Conservation (phyloP, 2,797 vertebrate genomes). For the Leucoraja ocellata region DNA sequence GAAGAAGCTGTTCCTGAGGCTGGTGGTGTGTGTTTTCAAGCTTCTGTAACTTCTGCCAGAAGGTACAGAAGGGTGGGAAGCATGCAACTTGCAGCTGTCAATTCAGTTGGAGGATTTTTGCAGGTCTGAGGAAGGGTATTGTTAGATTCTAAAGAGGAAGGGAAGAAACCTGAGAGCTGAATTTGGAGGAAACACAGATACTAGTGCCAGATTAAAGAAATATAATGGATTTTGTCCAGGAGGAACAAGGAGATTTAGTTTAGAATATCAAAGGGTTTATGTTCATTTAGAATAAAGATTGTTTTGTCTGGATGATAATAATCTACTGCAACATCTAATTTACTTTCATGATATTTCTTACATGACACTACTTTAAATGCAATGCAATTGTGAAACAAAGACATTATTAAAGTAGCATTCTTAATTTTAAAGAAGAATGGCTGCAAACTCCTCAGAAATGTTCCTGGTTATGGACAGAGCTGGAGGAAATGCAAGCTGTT, state of each 20-base stretch:
- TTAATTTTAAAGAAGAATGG: neutral
- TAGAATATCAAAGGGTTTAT: no score
- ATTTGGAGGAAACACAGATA: neutral
- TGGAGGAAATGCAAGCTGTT: neutral
- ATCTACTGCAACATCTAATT: neutral
- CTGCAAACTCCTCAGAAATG: neutral
- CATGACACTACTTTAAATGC: neutral
- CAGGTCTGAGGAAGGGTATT: neutral
- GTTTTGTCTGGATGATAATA: neutral
- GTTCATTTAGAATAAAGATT: neutral
- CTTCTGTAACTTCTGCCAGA: no score
- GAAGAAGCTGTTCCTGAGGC: no score
- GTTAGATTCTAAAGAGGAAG: neutral
- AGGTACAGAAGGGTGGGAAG: neutral
- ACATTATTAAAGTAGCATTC: neutral
- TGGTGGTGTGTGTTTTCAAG: no score
- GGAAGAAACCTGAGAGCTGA: neutral
- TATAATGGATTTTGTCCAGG: neutral
- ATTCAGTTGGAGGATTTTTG: neutral
- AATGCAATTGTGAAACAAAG: neutral
- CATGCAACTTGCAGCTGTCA: neutral
- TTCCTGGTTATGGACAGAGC: no score
- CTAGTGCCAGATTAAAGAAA: neutral
- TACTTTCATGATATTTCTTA: neutral
- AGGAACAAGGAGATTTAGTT: neutral